Conservation (phyloP, 2,797 vertebrate genomes). For the Ctenopoma multispine region DNA sequence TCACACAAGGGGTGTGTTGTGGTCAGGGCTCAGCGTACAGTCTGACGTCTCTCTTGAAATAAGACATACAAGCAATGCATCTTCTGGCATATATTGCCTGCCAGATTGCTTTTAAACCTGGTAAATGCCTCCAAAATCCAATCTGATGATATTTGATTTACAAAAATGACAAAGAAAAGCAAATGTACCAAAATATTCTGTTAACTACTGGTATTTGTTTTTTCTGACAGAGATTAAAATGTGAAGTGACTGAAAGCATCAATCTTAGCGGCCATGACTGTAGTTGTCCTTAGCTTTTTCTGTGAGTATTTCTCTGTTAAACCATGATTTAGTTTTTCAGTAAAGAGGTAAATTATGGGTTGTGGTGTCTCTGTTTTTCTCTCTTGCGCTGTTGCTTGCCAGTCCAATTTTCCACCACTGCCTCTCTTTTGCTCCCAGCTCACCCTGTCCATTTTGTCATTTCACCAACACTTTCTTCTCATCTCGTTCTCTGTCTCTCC, state of each 20-base stretch:
- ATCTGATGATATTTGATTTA: constrained; percentile 1
- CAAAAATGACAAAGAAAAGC: background rate
- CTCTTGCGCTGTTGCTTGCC: background rate
- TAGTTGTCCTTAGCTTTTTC: background rate
- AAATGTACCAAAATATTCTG: background rate
- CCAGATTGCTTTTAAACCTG: background rate
- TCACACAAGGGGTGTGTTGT: background rate
- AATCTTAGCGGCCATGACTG: background rate
- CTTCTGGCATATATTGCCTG: background rate
- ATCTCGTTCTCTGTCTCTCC: constrained; percentile 11
- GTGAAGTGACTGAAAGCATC: background rate
- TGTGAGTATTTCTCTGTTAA: constrained; percentile 18
- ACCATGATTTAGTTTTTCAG: constrained; percentile 16
- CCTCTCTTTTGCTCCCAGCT: constrained; percentile 26
- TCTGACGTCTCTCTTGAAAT: background rate
- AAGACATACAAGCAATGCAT: background rate
- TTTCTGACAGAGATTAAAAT: background rate
- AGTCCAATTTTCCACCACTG: constrained; percentile 36
- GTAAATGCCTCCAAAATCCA: background rate
- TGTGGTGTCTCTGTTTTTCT: background rate
- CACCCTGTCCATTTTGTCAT: constrained; percentile 54
- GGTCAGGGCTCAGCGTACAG: background rate
- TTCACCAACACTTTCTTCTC: constrained; percentile 36
- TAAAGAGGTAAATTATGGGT: constrained; percentile 19
- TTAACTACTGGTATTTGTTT: background rate